Conservation (phyloP, 2,797 vertebrate genomes). For the Bradypodion pumilum region DNA sequence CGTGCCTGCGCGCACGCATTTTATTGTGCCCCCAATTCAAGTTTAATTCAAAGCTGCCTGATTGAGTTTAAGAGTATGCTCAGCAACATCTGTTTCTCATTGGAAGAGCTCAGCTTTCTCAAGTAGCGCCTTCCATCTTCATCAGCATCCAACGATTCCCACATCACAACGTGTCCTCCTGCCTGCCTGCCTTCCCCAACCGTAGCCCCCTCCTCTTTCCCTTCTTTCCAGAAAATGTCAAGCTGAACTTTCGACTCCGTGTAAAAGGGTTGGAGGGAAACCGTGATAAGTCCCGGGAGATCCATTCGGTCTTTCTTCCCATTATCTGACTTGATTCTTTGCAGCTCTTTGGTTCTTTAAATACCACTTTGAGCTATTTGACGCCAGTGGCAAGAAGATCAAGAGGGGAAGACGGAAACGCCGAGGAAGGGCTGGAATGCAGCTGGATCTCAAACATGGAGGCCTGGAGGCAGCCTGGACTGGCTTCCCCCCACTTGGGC, state of each 20-base stretch:
- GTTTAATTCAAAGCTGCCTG: slow-evolving; percentile 71
- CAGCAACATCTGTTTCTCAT: slow-evolving; percentile 80
- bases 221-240: slow-evolving; percentile 73
- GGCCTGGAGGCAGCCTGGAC: slow-evolving; percentile 44
- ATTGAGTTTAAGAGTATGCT: slow-evolving; percentile 71
- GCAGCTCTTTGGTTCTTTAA: slow-evolving; percentile 53
- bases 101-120: slow-evolving; percentile 73
- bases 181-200: slow-evolving; percentile 56
- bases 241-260: slow-evolving; percentile 79
- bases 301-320: slow-evolving; percentile 58
- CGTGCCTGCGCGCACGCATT: too few relatives aligned
- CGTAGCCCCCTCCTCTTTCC: slow-evolving; percentile 34
- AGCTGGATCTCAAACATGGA: slow-evolving; percentile 32
- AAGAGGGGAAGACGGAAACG: neutral
- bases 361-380: slow-evolving; percentile 53
- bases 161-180: slow-evolving; percentile 74
- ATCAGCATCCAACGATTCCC: slow-evolving; percentile 76
- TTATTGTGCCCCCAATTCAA: slow-evolving; percentile 69
- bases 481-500: neutral
- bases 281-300: slow-evolving; percentile 53
- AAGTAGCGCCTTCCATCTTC: slow-evolving; percentile 74
- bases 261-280: slow-evolving; percentile 70
- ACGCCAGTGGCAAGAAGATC: slow-evolving; percentile 52
- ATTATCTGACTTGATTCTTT: slow-evolving; percentile 66
- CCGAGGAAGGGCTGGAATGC: slow-evolving; percentile 37